A percentile compares a stretch with the other conserved stretches of the same genome.
Conservation (phyloP, 2,113 vertebrate genomes). For the Noturus placidus region DNA sequence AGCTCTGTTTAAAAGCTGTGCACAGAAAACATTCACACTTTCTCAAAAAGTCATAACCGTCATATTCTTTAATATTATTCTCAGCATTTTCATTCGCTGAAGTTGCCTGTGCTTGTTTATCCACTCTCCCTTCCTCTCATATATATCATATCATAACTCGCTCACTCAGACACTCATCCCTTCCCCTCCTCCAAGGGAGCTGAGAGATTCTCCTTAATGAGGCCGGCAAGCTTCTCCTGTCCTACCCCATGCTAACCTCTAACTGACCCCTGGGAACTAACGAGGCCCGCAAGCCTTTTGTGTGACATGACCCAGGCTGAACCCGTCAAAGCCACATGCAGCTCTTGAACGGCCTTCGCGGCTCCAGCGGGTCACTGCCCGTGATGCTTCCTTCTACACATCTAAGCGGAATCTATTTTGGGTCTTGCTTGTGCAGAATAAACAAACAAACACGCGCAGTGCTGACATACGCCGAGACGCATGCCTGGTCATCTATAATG, state of each 20-base stretch:
- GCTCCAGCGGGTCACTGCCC: conserved; percentile 3
- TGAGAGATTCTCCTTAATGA: conserved; percentile 51
- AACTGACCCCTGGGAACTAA: conserved; percentile 48
- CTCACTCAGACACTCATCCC: neutral
- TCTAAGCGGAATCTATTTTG: conserved; percentile 22
- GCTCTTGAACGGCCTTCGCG: neutral
- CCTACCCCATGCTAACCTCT: conserved; percentile 35
- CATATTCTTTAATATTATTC: neutral
- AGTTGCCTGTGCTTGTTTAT: neutral
- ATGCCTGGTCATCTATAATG: conserved; percentile 14
- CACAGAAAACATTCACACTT: neutral
- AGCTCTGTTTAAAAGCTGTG: neutral
- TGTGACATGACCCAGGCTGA: conserved; percentile 44
- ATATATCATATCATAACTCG: neutral
- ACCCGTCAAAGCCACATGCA: conserved; percentile 32
- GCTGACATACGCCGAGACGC: neutral
- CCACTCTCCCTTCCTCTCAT: neutral
- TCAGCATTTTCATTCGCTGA: neutral
- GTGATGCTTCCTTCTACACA: neutral
- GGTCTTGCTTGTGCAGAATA: neutral
- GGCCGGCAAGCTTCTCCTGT: conserved; percentile 34
- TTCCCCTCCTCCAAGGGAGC: conserved; percentile 16
- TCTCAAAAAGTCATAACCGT: neutral
- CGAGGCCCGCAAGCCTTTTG: conserved; percentile 33
- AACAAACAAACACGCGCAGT: neutral